phyloP scores from a whole-genome alignment of 2,113 vertebrate genomes.

The Dendropsophus ebraccatus region DNA sequence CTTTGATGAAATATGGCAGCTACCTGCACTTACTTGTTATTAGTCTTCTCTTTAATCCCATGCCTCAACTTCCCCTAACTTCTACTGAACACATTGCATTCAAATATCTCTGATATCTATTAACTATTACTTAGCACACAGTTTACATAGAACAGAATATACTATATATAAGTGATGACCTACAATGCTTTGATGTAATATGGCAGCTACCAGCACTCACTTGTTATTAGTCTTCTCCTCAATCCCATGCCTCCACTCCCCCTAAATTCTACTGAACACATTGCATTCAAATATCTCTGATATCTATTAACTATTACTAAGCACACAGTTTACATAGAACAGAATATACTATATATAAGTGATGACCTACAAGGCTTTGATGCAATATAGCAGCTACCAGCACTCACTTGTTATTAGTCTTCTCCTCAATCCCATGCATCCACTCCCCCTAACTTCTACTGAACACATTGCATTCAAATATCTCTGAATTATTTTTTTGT shows the following conservation, averaged over 20 bases:
- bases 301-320: background rate
- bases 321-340: background rate
- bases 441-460: background rate
- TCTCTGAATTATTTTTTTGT: too few relatives aligned
- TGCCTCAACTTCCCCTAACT: background rate
- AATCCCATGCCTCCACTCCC: background rate
- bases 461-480: background rate
- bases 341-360: too few relatives aligned
- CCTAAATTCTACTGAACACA: background rate
- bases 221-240: background rate
- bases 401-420: too few relatives aligned
- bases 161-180: too few relatives aligned
- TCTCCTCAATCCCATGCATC: background rate
- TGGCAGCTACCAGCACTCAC: too few relatives aligned
- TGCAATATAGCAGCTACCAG: too few relatives aligned
- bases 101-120: too few relatives aligned
- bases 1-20: too few relatives aligned
- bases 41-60: background rate
- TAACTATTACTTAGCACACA: background rate
- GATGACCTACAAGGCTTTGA: too few relatives aligned
- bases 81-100: background rate
- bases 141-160: background rate
- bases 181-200: too few relatives aligned
- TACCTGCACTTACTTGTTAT: too few relatives aligned
- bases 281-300: too few relatives aligned